Evolutionary conservation across 2,113 vertebrate species (phyloP), one percentile per base, ranked within the genome.

Genomic region (Nothocercus julius): DNA sequence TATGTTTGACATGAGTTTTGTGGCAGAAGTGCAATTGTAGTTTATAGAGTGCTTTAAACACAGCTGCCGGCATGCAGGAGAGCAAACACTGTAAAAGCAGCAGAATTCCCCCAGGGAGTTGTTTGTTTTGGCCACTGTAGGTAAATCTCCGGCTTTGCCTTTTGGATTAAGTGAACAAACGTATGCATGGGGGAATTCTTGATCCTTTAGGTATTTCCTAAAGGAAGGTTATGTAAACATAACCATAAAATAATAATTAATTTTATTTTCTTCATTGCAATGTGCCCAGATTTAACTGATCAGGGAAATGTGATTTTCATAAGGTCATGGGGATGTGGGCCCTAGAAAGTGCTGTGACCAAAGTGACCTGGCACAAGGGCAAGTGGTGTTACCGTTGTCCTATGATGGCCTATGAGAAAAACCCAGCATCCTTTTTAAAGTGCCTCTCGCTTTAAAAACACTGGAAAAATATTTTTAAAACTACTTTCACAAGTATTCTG

Each of bases 81-180:
- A 85, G 73, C 91, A 58, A 70, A 66, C 76, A 19, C 59, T 8
- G 84, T 51, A 17, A 44, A 5, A 44, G 91, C 67, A 56, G 86
- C 24, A 62, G 82, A 32, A 5, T 45, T 74, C 74, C 87, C 54
- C 8, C 2, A 0, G 58, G 89, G 79, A 32, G 78, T 73, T 92
- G 85, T 92, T 97, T 96, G 92, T 92, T 95, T 97, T 97, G 95
- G 92, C 94, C 25, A 2, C 91, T 1, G 18, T 38, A 91, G 93
- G 89, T 92, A 74, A 92, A 93, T 45, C 80, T 92, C 38, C 90
- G 72, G 87, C 53, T 87, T 63, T 81, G 91, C 76, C 61, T 87
- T 83, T 70, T 79, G 85, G 82, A 80, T 77, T 75, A 53, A 85
- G 83, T 12, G 63, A 93, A 25, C 34, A 59, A 16, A 75, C 19